Evolutionary conservation across 2,888 invertebrate genomes (phyloP), one percentile per base, ranked within the genome.

Genomic region (Macaria notata): DNA sequence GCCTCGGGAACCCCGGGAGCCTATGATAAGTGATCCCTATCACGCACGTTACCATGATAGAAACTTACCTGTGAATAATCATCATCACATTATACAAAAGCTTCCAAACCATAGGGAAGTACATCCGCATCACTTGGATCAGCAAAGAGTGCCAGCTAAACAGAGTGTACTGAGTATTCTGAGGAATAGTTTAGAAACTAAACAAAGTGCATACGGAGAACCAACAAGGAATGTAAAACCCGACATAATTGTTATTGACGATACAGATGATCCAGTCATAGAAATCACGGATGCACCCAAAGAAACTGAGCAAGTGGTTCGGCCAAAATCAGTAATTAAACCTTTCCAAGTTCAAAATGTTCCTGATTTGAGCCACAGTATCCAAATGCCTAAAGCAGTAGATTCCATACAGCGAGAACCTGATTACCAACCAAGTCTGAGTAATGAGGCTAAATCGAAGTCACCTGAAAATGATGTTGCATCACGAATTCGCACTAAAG

Each of bases 401-500:
- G 95, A 95, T 79, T 94, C 94, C 4, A 91, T 95, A 64, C 89
- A 92, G 65, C 86, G 88, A 62, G 93, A 93, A 61, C 73, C 81
- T 31, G 92, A 93, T 65, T 84, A 82, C 63, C 79, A 79, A 59
- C 85, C 73, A 63, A 70, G 63, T 61, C 81, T 86, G 49, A 84
- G 71, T 55, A 63, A 65, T 45, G 86, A 89, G 49, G 47, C 71
- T 31, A 86, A 87, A 71, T 79, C 80, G 42, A 87, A 83, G 71
- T 84, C 86, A 42, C 86, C 88, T 30, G 92, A 92, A 78, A 86
- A 82, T 58, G 92, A 92, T 63, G 88, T 95, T 46, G 94, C 95
- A 42, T 94, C 96, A 8, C 92, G 96, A 74, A 97, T 97, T 73
- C 92, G 97, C 65, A 97, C 97, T 3, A 97, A 97, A 86, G 97